phyloP scores from a whole-genome alignment of 30 jellyfish, hydroid and myxozoan species.

The Aurelia aurita region DNA sequence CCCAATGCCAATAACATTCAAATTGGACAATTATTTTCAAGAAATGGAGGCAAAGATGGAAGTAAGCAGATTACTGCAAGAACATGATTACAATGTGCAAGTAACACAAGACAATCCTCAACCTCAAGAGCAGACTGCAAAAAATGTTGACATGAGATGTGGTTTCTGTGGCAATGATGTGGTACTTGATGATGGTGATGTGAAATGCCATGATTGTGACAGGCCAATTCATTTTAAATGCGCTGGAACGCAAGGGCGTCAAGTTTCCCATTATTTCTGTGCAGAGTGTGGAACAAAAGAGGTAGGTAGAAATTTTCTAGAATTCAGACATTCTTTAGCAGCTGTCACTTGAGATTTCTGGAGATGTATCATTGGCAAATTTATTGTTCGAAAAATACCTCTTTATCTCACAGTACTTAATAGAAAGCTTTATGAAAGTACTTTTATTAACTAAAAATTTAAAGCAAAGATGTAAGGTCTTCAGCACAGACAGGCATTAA shows the following conservation, averaged over 20 bases:
- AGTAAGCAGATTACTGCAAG: not conserved
- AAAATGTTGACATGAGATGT: not conserved
- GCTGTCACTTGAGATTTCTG: too few species aligned
- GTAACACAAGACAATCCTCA: not conserved
- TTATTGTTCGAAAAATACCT: not conserved
- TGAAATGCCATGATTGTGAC: slow-evolving; percentile 67
- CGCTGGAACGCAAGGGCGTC: slow-evolving; percentile 54
- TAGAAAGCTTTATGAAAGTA: too few species aligned
- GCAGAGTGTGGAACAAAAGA: slow-evolving; percentile 57
- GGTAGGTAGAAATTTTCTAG: slow-evolving; percentile 49
- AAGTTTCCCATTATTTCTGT: not conserved
- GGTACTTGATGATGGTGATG: not conserved
- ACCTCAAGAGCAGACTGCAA: not conserved
- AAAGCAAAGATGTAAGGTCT: too few species aligned
- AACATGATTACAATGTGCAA: not conserved
- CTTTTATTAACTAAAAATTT: too few species aligned
- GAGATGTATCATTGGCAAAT: not conserved
- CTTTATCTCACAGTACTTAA: too few species aligned
- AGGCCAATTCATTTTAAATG: slow-evolving; percentile 45
- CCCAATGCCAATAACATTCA: slow-evolving; percentile 20
- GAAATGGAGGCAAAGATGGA: not conserved
- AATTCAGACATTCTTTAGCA: too few species aligned
- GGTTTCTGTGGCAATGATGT: slow-evolving; percentile 27
- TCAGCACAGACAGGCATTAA: too few species aligned
- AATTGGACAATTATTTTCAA: not conserved